Percentiles rank a stretch among this genome's conserved stretches.
These are phyloP conservation scores for Alcedo atthis DNA, from an alignment of 2,797 vertebrate species.

Conservation along the genomic window DNA sequence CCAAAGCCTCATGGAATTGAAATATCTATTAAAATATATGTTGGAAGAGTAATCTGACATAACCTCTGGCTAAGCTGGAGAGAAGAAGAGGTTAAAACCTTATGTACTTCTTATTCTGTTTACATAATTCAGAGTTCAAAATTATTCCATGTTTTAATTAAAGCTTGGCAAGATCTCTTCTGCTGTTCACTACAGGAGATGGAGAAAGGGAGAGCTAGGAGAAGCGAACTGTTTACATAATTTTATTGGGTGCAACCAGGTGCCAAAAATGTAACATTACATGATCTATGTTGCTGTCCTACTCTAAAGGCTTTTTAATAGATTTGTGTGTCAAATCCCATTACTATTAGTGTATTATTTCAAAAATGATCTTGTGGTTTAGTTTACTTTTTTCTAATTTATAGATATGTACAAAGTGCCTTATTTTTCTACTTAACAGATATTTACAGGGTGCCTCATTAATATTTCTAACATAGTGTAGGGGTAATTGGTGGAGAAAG, in stretches of 20 bases:
- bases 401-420: neutral
- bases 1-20: neutral
- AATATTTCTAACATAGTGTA: neutral
- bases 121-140: neutral
- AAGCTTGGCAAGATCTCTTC: neutral
- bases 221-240: neutral
- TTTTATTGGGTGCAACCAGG: neutral
- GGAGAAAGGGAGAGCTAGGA: neutral
- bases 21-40: neutral
- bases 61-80: neutral
- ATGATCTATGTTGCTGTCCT: neutral
- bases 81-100: neutral
- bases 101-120: slow-evolving; percentile 15
- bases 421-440: neutral
- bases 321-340: slow-evolving; percentile 4
- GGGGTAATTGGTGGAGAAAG: neutral
- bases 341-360: slow-evolving; percentile 1
- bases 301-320: slow-evolving; percentile 16
- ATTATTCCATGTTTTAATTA: slow-evolving; percentile 23
- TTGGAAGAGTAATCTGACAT: slow-evolving; percentile 1
- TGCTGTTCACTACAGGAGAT: slow-evolving; percentile 36
- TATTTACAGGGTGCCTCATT: neutral
- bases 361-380: neutral
- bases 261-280: neutral
- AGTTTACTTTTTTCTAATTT: neutral